Evolutionary conservation across 1,140 invertebrate genomes (phyloP), one percentile per base, ranked within the genome.

Genomic region (Sycophaga agraensis): DNA sequence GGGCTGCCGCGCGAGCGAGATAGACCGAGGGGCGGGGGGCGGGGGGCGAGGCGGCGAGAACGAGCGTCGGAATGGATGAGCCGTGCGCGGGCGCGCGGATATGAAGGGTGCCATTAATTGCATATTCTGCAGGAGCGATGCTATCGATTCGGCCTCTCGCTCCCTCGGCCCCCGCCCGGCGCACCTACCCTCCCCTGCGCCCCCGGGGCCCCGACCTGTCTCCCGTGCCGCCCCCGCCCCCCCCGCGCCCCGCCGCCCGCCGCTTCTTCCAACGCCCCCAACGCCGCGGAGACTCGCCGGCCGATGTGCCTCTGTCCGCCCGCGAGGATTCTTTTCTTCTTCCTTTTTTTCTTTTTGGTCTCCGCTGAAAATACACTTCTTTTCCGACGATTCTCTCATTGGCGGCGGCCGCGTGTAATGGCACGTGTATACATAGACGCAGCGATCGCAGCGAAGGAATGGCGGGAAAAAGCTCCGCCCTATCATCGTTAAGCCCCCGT

Each of bases 91-190:
- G 11, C 39, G 48, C 58, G 26, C 42, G 24, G 48, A 51, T 51
- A 45, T 45, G 49, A 50, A 59, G 48, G 48, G 26, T 43, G 49
- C 58, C 39, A 59, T 59, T 59, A 59, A 59, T 59, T 50, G 58
- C 48, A 59, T 59, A 59, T 59, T 51, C 58, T 39, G 21, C 39
- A 53, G 19, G 26, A 59, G 39, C 48, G 58, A 50, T 51, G 19
- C 39, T 43, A 53, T 53, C 46, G 58, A 50, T 51, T 59, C 26
- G 17, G 0, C 21, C 28, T 39, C 28, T 12, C 37, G 42, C 42
- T 56, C 17, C 28, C n/a, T 46, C 42, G 14, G n/a, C 16, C 40
- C 21, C 24, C 24, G 3, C 16, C 43, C 2, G 2, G 9, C 28
- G 22, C 16, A n/a, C n/a, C n/a, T 3, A 28, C 43, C 46, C 31